Evolutionary conservation across 2,888 invertebrate genomes (phyloP), one percentile per base, ranked within the genome.

Genomic region (Alloscopus bannaensis): DNA sequence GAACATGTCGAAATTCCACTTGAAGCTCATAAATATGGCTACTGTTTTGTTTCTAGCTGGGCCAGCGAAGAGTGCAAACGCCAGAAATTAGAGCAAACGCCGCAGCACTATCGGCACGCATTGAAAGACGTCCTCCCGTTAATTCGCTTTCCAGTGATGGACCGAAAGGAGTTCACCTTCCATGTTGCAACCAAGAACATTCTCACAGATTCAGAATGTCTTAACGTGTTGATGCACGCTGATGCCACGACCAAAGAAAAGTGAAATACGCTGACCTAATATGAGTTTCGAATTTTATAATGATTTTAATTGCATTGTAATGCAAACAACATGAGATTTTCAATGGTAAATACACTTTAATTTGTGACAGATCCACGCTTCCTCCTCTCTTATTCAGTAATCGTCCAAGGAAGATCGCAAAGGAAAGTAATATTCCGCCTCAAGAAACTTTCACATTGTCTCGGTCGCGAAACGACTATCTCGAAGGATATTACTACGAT

Each of bases 61-160:
- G 82, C 80, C 1, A 80, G 71, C n/a, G 82, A 82, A 50, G 82
- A 82, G 57, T 82, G 82, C 45, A 82, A 82, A 31, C n/a, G 82
- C 20, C 80, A 82, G 47, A 80, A 82, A 50, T 42, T 82, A 64
- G 82, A 82, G 16, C 62, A 31, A 29, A 80, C 76, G 16, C 68
- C 76, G 1, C 80, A 80, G 42, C 71, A 82, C 36, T 82, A 72
- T 36, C 36, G 82, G 16, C 80, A 75, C 28, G 75, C 45, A 31
- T 42, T 82, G n/a, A 80, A 80, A 40, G 71, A 75, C 16, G 82
- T 82, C 31, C 69, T 82, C n/a, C 80, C 79, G 1, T 62, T 82
- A 4, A 80, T 82, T 65, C 50, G 82, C n/a, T 82, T 82, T 42
- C 82, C 82, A 6, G 29, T 82, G 28, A 82, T 82, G 80, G 79